Base-by-base conservation (phyloP, 1,140 invertebrate species). In the Papilio xuthus region DNA sequence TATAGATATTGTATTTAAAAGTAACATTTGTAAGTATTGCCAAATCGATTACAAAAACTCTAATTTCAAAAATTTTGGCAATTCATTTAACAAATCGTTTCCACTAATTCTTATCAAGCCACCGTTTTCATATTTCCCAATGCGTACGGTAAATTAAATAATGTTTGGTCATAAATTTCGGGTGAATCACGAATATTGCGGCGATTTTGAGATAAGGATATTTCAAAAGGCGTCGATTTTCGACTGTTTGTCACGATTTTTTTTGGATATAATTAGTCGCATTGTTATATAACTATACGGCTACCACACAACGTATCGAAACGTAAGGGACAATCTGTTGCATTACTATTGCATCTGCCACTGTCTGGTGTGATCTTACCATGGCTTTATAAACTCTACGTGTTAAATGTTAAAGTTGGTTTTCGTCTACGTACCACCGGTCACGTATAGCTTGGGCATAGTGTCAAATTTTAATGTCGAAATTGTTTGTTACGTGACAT, bases 381-480 rank as follows among this genome's bases (percentile, higher is more conserved):
- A 73, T 71, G 76, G 78, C 83, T 82, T 75, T 81, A 79, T 81
- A 28, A 73, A 84, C 80, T 77, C 47, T 83, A 82, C 72, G 63
- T 0, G 9, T 15, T 84, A 74, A 80, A 84, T 80, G 71, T 80
- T 91, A 83, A 75, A 73, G 76, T 80, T 80, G 70, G 67, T 82
- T 86, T 91, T 92, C 37, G 82, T 78, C 78, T 84, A 78, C 23
- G 69, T 74, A 63, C 50, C 13, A 26, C 7, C 72, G 63, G 81
- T 88, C 84, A 90, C 86, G 88, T 88, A 89, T 84, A 82, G 81
- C 86, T 78, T 85, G 84, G 83, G 81, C 84, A 74, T 86, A 93
- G 92, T 90, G 88, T 92, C 91, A 90, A 92, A 91, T 93, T 92
- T 91, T 92, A 88, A 89, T 92, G 88, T 90, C 83, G 85, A 87